Evolutionary conservation across 2,797 vertebrate genomes (phyloP), one percentile per base, ranked within the genome.

Genomic region (Arnoldichthys spilopterus): DNA sequence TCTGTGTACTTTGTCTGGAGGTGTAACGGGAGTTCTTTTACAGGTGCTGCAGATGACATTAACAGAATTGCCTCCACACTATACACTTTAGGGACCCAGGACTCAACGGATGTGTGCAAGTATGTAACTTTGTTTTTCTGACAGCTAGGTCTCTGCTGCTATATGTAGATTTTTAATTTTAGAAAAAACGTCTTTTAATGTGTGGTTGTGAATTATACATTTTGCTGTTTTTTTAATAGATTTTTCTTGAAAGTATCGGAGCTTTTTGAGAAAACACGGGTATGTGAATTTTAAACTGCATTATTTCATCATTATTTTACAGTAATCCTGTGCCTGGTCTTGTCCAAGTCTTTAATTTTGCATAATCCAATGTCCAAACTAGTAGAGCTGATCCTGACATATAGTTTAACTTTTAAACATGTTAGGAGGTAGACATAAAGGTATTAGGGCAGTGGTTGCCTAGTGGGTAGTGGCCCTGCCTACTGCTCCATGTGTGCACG

Each of bases 161-260:
- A 4, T 30, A 53, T 12, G 15, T 72, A 37, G 4, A 13, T 12
- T 24, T 53, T 3, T 40, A 13, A 22, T 53, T 0, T 37, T 15
- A 63, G n/a, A 56, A 9, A 26, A 6, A 51, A 9, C 24, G 30
- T 30, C 5, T 30, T 28, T 70, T 3, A n/a, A 24, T n/a, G 6
- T 66, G 0, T 18, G 45, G 9, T 43, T 22, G 13, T 26, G 30
- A 12, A 70, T 62, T 64, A 1, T 58, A 12, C 4, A 16, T 9
- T 45, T 37, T 20, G 9, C 67, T 2, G 81, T 30, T 76, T n/a
- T 79, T 1, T 67, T 37, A 20, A 77, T n/a, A 99, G 97, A 89
- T 98, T 99, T 92, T 99, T 99, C 91, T 91, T 99, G 85, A 98
- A 98, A 90, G 96, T 98, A 82, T 99, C 98, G 0, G 97, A 99